Conservation (phyloP, 2,113 vertebrate genomes). For the Dromas ardeola region DNA sequence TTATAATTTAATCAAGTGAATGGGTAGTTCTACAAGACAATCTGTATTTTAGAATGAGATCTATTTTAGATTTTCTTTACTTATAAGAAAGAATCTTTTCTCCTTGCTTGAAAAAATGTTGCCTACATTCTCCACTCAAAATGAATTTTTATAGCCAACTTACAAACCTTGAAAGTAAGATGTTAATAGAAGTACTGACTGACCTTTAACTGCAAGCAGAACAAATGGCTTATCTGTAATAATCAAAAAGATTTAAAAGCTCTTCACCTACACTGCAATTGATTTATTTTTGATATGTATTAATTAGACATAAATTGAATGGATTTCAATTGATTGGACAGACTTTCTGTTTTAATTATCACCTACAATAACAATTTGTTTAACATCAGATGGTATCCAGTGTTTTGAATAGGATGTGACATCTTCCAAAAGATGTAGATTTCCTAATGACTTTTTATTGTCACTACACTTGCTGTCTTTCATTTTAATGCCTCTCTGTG, state of each 20-base stretch:
- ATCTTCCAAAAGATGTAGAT: neutral
- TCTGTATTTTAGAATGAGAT: neutral
- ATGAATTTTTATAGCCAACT: neutral
- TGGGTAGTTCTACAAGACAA: neutral
- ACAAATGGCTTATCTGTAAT: neutral
- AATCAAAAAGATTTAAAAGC: conserved; percentile 13
- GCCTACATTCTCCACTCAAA: neutral
- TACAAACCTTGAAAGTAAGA: neutral
- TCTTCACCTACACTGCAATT: neutral
- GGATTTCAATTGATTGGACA: neutral
- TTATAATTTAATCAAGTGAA: neutral
- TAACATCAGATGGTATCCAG: neutral
- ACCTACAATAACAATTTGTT: neutral
- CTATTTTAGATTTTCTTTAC: neutral
- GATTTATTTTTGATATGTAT: neutral
- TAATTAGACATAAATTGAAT: neutral
- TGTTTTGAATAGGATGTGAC: neutral
- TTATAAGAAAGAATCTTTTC: neutral
- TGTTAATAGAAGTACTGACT: neutral
- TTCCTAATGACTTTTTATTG: neutral
- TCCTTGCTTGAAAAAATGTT: neutral
- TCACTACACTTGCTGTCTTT: neutral
- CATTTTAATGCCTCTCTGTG: neutral
- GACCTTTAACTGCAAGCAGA: conserved; percentile 4
- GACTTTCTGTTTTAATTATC: neutral